phyloP scores from a whole-genome alignment of 2,113 vertebrate species.

The Chloroceryle aenea region DNA sequence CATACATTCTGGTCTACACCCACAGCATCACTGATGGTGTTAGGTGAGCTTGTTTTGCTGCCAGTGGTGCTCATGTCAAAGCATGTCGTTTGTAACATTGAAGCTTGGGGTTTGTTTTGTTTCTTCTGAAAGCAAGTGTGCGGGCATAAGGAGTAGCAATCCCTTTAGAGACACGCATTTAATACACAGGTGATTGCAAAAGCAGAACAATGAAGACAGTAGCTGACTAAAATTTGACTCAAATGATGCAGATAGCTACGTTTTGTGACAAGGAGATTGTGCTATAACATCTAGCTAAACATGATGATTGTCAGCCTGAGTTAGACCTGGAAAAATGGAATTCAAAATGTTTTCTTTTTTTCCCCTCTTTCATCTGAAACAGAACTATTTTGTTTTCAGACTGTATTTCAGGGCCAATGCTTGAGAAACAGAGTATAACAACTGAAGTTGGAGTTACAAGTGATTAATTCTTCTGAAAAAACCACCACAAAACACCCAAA shows the following conservation, averaged over 20 bases:
- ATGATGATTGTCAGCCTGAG: background rate
- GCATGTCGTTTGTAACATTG: background rate
- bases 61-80: background rate
- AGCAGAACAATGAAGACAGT: fast-evolving
- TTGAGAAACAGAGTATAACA: background rate
- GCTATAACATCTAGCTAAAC: background rate
- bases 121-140: background rate
- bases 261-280: background rate
- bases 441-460: background rate
- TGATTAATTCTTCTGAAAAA: background rate
- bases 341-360: background rate
- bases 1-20: conserved; percentile 23
- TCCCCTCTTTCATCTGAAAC: background rate
- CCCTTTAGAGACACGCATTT: background rate
- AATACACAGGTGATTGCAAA: background rate
- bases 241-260: background rate
- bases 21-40: background rate
- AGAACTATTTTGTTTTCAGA: background rate
- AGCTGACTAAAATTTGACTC: background rate
- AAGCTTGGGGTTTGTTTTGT: background rate
- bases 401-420: background rate
- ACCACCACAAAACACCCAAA: background rate
- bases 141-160: background rate
- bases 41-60: background rate
- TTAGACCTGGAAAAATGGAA: background rate